Evolutionary conservation across 2,888 invertebrate genomes (phyloP), one percentile per base, ranked within the genome.

Genomic region (Heliconius cydno): DNA sequence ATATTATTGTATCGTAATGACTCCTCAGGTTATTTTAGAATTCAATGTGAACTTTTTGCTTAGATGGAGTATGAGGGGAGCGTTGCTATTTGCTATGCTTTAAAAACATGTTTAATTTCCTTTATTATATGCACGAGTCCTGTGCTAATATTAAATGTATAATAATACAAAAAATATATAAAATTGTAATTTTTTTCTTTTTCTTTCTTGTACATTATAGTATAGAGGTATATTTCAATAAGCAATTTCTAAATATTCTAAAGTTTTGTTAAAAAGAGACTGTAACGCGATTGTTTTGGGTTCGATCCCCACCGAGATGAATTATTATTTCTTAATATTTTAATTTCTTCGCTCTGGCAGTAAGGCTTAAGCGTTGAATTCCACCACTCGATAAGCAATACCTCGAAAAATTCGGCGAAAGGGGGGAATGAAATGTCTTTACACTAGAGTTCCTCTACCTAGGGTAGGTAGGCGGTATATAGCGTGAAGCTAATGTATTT

Each of bases 61-160:
- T 9, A 34, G 57, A 73, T 60, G 7, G 72, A 60, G 72, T 57
- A 52, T 57, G 57, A 73, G 57, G 72, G 30, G 52, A 30, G 57
- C n/a, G 30, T 57, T 57, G n/a, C 30, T 34, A 34, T 34, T 73
- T 73, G n/a, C 22, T 57, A 73, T 73, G 13, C 72, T 73, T 34
- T 73, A 73, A 73, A 73, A 73, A 73, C 72, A 73, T 34, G n/a
- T 30, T 28, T 72, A 72, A 73, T 60, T 34, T 60, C 7, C 57
- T 73, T 3, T 57, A n/a, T 57, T 57, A 12, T 10, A n/a, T 60
- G 60, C n/a, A n/a, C 60, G n/a, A 60, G 60, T 60, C n/a, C 60
- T 57, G 57, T 71, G 3, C 28, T 30, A 22, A 22, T 34, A 34
- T 5, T n/a, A 68, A 22, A 12, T 38, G 13, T 10, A 38, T 38